A percentile compares a stretch with the other conserved stretches of the same genome.
These are phyloP conservation scores for Clarias fuscus DNA, from an alignment of 2,797 vertebrate species.

Conservation along the genomic window DNA sequence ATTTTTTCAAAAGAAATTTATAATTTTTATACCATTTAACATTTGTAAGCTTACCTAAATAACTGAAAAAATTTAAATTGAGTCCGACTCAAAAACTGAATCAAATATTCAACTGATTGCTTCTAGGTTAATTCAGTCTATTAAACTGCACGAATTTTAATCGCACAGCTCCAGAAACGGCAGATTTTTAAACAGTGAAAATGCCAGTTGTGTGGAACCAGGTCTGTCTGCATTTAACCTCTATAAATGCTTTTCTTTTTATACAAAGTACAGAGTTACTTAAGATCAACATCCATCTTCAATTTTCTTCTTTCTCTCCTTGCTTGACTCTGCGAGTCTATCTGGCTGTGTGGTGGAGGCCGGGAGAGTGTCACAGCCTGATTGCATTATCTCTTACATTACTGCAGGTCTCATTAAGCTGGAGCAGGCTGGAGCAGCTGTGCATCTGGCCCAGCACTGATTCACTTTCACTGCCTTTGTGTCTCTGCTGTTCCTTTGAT, in stretches of 20 bases:
- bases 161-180: too few relatives aligned
- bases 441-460: constrained; percentile 33
- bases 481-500: constrained; percentile 39
- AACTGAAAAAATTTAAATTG: too few relatives aligned
- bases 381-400: constrained; percentile 55
- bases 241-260: neutral
- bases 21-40: too few relatives aligned
- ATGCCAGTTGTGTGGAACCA: neutral
- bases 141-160: too few relatives aligned
- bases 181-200: neutral
- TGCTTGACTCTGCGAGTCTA: constrained; percentile 31
- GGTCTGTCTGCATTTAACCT: neutral
- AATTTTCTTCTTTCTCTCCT: constrained; percentile 1
- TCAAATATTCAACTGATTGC: too few relatives aligned
- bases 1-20: too few relatives aligned
- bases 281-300: constrained; percentile 4
- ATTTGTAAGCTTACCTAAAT: too few relatives aligned
- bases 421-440: constrained; percentile 41
- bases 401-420: constrained; percentile 52
- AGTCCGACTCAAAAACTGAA: too few relatives aligned
- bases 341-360: constrained; percentile 17
- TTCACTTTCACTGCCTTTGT: constrained; percentile 41
- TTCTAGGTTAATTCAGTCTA: too few relatives aligned
- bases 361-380: constrained; percentile 45
- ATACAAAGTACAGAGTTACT: neutral